These are phyloP conservation scores for Scolopax bukidnonensis DNA, from an alignment of 2,797 vertebrate genomes.

Conservation along the genomic window DNA sequence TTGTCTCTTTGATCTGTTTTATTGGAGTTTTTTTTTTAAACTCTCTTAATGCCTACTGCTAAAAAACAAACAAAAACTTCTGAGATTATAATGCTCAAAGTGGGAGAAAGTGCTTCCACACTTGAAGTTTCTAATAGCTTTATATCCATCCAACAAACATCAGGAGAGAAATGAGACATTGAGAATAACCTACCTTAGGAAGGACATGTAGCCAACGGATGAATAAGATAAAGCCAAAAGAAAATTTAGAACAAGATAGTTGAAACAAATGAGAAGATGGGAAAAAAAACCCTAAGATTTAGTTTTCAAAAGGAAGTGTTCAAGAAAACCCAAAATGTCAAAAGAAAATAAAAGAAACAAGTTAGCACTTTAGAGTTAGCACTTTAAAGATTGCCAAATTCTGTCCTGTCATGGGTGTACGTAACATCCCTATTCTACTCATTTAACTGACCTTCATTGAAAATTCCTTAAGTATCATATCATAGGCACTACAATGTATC, in stretches of 20 bases:
- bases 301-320: not conserved
- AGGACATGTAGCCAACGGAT: not conserved
- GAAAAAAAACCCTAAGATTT: rapidly evolving
- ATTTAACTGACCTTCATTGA: not conserved
- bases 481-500: rapidly evolving
- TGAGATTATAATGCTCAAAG: not conserved
- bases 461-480: not conserved
- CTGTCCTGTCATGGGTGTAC: not conserved
- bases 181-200: not conserved
- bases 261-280: rapidly evolving
- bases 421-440: not conserved
- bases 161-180: not conserved
- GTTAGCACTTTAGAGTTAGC: not conserved
- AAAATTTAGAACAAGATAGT: not conserved
- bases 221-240: not conserved
- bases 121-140: not conserved
- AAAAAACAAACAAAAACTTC: not conserved
- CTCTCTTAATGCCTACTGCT: not conserved
- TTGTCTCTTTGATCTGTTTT: not conserved
- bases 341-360: not conserved
- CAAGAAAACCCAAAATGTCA: not conserved
- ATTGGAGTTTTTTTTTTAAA: not conserved
- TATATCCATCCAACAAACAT: not conserved
- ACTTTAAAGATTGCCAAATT: not conserved
- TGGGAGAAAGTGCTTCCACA: not conserved